These are phyloP conservation scores for Antechinus stuartii DNA, from an alignment of 2,113 vertebrate genomes.

Conservation along the genomic window DNA sequence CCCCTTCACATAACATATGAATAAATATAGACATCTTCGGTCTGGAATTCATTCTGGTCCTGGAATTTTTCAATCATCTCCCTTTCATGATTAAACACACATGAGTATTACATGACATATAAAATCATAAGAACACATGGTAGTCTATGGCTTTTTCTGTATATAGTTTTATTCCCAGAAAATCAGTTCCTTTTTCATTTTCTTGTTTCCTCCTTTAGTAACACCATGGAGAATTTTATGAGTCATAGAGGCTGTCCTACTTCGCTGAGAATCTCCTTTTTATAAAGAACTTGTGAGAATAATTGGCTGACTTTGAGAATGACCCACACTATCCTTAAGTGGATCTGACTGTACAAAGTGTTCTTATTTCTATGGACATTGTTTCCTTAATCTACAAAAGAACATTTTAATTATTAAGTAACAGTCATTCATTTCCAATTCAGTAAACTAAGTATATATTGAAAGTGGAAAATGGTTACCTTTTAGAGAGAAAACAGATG, in stretches of 20 bases:
- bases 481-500: neutral
- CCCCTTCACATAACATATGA: slow-evolving; percentile 5
- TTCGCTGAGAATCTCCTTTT: neutral
- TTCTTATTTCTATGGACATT: neutral
- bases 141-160: slow-evolving; percentile 8
- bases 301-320: slow-evolving; percentile 15
- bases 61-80: slow-evolving; percentile 72
- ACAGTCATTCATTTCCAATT: neutral
- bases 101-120: slow-evolving; percentile 54
- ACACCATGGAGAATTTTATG: neutral
- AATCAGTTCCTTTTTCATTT: neutral
- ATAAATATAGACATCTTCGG: slow-evolving; percentile 29
- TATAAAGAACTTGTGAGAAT: neutral
- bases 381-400: neutral
- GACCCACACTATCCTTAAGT: neutral
- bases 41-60: slow-evolving; percentile 61
- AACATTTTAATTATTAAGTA: slow-evolving; percentile 26
- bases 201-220: neutral
- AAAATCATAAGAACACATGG: slow-evolving; percentile 57
- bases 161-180: slow-evolving; percentile 12
- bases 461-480: slow-evolving; percentile 44
- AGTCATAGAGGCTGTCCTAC: neutral
- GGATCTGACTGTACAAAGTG: slow-evolving; percentile 5
- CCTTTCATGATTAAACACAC: slow-evolving; percentile 65
- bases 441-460: neutral